These are phyloP conservation scores for Stenotaenia linearis DNA, from an alignment of 2,888 invertebrate species.

Conservation along the genomic window DNA sequence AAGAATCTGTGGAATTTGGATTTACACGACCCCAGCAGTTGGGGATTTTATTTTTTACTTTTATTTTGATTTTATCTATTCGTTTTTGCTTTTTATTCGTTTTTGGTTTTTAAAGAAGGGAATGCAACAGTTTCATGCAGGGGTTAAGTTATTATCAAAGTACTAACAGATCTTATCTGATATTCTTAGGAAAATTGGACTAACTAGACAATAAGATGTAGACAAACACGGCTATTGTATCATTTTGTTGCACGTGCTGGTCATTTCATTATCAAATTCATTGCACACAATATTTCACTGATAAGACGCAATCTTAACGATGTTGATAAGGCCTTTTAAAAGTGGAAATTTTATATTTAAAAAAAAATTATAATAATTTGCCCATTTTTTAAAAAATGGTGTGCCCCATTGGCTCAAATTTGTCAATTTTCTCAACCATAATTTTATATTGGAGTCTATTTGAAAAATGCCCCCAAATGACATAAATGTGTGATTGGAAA, in stretches of 20 bases:
- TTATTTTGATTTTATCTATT: too few species aligned
- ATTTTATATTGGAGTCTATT: neutral
- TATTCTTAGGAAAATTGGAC: neutral
- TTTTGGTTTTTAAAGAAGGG: neutral
- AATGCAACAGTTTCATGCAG: neutral
- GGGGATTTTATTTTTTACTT: too few species aligned
- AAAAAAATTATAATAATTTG: neutral
- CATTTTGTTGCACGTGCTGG: neutral
- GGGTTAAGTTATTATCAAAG: neutral
- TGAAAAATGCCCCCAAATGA: neutral
- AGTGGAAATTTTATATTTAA: neutral
- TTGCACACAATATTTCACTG: neutral
- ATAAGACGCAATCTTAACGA: neutral
- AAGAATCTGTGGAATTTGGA: neutral
- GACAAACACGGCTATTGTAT: neutral
- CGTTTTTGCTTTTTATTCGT: neutral
- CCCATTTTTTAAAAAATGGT: neutral
- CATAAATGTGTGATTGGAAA: neutral
- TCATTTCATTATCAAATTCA: neutral
- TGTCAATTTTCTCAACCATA: neutral
- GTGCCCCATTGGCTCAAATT: conserved; percentile 9
- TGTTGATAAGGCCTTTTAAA: neutral
- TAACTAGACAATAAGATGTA: neutral
- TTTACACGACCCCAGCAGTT: too few species aligned
- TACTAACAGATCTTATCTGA: too few species aligned